Conservation (phyloP, 30 jellyfish, hydroid and myxozoan genomes). For the Turritopsis rubra region DNA sequence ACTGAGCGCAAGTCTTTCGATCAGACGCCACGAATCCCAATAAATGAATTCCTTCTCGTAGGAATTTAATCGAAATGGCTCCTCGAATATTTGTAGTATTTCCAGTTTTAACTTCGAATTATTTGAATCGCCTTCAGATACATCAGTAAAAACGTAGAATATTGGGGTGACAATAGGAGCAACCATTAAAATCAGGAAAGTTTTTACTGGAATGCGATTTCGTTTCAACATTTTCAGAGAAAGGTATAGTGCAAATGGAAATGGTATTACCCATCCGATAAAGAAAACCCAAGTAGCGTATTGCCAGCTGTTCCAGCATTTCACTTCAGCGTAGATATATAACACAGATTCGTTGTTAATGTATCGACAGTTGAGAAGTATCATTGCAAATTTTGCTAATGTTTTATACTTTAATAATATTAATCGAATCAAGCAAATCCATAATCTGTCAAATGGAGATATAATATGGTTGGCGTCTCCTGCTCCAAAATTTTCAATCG, state of each 20-base stretch:
- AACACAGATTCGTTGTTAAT: not conserved
- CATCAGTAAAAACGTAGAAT: not conserved
- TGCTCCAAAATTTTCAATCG: not conserved
- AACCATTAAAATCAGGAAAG: not conserved
- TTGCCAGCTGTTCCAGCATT: not conserved
- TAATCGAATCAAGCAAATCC: not conserved
- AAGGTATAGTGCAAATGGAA: not conserved
- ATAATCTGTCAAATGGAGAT: not conserved
- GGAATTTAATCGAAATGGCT: not conserved
- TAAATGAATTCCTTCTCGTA: not conserved
- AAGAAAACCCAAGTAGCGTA: not conserved
- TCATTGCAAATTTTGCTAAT: not conserved
- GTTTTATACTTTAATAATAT: not conserved
- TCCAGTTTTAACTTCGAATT: not conserved
- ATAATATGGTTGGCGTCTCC: not conserved
- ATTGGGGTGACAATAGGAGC: not conserved
- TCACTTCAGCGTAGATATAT: not conserved
- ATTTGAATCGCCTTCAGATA: not conserved
- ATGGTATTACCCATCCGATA: not conserved
- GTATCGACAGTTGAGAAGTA: not conserved
- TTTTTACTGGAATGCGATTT: not conserved
- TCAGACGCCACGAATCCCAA: conserved; percentile 8
- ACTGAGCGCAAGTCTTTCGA: not conserved
- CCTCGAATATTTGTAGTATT: not conserved
- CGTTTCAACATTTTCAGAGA: not conserved